Conservation (phyloP, 2,888 invertebrate genomes). For the Glaucopsyche alexis region DNA sequence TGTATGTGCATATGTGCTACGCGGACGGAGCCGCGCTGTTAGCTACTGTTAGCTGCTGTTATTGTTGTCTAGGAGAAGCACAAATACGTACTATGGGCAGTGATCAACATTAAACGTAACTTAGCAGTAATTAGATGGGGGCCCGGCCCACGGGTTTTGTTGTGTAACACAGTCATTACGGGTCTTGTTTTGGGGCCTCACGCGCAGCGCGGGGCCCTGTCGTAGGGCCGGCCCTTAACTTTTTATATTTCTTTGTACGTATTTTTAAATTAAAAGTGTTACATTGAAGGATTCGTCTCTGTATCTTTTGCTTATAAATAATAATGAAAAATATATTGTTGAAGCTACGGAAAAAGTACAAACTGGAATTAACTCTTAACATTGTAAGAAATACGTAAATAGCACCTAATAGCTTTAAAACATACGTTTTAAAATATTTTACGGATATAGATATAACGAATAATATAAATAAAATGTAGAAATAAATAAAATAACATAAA, state of each 20-base stretch:
- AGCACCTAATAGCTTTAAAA: slow-evolving; percentile 6
- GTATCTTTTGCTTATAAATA: slow-evolving; percentile 39
- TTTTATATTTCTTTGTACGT: slow-evolving; percentile 69
- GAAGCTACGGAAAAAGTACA: neutral
- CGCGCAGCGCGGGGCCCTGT: slow-evolving; percentile 60
- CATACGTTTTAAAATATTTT: neutral
- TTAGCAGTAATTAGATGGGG: slow-evolving; percentile 73
- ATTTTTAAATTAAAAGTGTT: slow-evolving; percentile 67
- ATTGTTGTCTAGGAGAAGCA: slow-evolving; percentile 76
- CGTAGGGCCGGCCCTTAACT: slow-evolving; percentile 54
- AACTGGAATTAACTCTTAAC: neutral
- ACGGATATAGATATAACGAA: neutral
- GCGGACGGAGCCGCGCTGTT: slow-evolving; percentile 67
- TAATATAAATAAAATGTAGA: neutral
- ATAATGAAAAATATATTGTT: neutral
- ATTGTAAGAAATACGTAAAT: slow-evolving; percentile 10
- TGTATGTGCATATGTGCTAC: slow-evolving; percentile 46
- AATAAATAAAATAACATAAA: neutral
- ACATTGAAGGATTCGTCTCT: slow-evolving; percentile 52
- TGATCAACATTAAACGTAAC: slow-evolving; percentile 79
- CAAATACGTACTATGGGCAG: slow-evolving; percentile 80
- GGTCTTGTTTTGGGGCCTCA: slow-evolving; percentile 67
- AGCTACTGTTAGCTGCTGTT: slow-evolving; percentile 65
- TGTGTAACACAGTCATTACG: slow-evolving; percentile 70
- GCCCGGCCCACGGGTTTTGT: slow-evolving; percentile 68